These are phyloP conservation scores for Acipenser ruthenus DNA, from an alignment of 2,797 vertebrate species.

Conservation along the genomic window DNA sequence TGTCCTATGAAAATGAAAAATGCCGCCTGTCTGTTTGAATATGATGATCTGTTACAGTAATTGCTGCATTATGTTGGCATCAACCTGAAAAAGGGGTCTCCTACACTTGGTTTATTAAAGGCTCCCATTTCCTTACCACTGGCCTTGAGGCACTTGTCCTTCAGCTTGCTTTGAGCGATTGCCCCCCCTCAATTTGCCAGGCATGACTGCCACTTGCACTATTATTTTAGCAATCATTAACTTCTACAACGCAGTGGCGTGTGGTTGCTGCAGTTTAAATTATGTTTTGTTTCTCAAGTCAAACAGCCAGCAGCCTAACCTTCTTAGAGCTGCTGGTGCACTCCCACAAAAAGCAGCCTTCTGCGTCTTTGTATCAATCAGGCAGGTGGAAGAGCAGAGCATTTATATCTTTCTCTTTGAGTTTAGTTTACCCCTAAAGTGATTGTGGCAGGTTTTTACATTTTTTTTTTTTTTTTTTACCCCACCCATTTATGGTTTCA, in stretches of 20 bases:
- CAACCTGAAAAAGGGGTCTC: too few species aligned
- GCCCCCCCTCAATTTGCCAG: neutral
- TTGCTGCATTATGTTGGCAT: too few species aligned
- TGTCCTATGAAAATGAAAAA: neutral
- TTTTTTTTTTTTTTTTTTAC: too few species aligned
- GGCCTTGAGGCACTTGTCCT: neutral
- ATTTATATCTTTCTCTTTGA: too few species aligned
- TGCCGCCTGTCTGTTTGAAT: neutral
- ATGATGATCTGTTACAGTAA: too few species aligned
- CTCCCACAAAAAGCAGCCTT: neutral
- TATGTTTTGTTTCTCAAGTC: neutral
- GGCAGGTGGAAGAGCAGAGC: neutral
- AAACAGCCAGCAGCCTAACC: neutral
- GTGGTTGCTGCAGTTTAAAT: neutral
- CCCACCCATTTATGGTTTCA: too few species aligned
- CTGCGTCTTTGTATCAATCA: neutral
- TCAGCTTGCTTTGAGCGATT: neutral
- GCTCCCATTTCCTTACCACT: neutral
- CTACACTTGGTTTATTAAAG: too few species aligned
- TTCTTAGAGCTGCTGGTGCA: neutral
- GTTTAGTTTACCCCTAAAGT: too few species aligned
- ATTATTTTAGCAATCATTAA: neutral
- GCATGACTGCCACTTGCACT: neutral
- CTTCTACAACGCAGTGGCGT: neutral
- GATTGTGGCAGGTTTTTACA: too few species aligned